Percentiles rank a stretch among this genome's conserved stretches.
phyloP scores from a whole-genome alignment of 2,113 vertebrate genomes.

The Ptilorrhoa leucosticta region DNA sequence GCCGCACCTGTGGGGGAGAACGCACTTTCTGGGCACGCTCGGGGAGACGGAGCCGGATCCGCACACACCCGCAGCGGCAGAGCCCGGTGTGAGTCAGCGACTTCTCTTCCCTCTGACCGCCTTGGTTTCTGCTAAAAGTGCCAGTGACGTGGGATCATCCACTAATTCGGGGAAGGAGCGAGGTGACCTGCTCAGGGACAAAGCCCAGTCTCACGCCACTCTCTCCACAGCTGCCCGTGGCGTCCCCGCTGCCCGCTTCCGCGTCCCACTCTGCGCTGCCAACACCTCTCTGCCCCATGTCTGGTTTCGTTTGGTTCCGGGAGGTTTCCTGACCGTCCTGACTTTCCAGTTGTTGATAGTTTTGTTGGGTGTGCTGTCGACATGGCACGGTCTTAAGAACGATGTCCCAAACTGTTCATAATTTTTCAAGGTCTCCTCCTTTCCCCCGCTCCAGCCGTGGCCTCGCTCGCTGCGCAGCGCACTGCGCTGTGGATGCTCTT shows the following conservation, averaged over 20 bases:
- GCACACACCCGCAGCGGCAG: background rate
- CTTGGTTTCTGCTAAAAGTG: background rate
- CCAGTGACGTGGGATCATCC: background rate
- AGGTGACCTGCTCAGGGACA: background rate
- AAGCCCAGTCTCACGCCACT: accelerated
- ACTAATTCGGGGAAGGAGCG: background rate
- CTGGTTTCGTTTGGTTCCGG: background rate
- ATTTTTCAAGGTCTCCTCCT: background rate
- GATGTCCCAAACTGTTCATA: background rate
- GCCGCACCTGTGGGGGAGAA: background rate
- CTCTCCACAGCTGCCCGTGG: background rate
- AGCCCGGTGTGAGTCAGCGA: background rate
- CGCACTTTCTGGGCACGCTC: background rate
- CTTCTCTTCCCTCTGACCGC: background rate
- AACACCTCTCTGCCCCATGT: background rate
- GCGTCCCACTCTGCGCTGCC: background rate
- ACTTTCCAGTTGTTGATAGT: background rate
- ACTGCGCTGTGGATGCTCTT: background rate
- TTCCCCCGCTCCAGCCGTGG: background rate
- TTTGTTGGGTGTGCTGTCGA: background rate
- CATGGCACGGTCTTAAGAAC: background rate
- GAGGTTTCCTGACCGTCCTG: background rate
- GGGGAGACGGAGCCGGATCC: background rate
- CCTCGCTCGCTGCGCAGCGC: background rate
- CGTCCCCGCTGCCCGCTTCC: background rate